These are phyloP conservation scores for Trissonchulus sp. DNA, from an alignment of 2,888 invertebrate genomes.

Conservation along the genomic window DNA sequence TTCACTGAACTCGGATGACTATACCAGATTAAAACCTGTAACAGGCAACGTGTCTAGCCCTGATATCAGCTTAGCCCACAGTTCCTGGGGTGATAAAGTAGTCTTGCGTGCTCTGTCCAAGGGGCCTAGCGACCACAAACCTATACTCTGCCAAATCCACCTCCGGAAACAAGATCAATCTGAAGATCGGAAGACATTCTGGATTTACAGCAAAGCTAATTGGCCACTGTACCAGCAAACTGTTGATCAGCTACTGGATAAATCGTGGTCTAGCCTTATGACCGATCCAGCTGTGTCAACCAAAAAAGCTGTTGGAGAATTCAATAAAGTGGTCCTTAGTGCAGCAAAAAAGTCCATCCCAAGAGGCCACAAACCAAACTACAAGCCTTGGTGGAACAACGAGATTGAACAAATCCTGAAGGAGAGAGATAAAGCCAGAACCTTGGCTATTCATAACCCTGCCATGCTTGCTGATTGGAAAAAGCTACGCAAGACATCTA, in stretches of 20 bases:
- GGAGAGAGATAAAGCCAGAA: neutral
- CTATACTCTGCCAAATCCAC: neutral
- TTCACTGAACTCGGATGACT: neutral
- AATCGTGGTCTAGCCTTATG: no score
- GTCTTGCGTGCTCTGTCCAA: neutral
- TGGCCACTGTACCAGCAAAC: neutral
- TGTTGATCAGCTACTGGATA: neutral
- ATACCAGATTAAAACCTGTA: neutral
- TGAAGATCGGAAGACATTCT: neutral
- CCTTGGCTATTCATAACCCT: neutral
- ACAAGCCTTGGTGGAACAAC: neutral
- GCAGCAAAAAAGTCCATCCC: neutral
- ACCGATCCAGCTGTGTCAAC: no score
- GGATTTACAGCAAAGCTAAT: slow-evolving; percentile 8
- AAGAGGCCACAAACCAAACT: neutral
- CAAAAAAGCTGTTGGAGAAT: neutral
- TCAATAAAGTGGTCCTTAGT: slow-evolving; percentile 2
- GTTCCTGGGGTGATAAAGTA: neutral
- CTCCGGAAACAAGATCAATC: neutral
- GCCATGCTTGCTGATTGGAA: neutral
- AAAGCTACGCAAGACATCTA: neutral
- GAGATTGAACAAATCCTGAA: neutral
- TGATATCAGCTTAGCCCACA: neutral
- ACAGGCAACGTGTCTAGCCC: neutral
- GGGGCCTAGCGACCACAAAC: slow-evolving; percentile 1